Base-by-base conservation (phyloP, 1,140 invertebrate genomes). In the Harpegnathos saltator region DNA sequence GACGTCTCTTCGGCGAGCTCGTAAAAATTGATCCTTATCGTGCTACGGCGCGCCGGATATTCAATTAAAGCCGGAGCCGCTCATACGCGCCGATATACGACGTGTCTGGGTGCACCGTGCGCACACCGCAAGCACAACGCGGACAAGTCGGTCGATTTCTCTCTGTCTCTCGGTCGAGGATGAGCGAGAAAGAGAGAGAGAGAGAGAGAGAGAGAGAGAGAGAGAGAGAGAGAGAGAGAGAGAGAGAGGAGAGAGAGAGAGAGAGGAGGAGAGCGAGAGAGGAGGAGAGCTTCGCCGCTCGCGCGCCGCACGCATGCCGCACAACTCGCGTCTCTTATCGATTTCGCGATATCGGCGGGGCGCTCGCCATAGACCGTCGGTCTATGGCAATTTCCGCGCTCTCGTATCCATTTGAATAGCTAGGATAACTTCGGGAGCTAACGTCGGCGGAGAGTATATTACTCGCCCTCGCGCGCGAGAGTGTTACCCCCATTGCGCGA, bases 341-440 rank as follows among this genome's bases (percentile, higher is more conserved):
- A 83, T 83, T 83, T 80, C 74, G 38, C 54, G 82, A 78, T 83
- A 83, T 83, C 82, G 82, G 59, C 73, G 38, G 61, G 33, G 50
- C 71, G 63, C 22, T 75, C 44, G 22, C 54, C 33, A n/a, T 44
- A 44, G 38, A 44, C 15, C 59, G 62, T 22, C 61, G 61, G 56
- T 83, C 82, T 83, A 78, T 66, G 63, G 73, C 82, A 83, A 83
- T 83, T 83, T 83, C 82, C 82, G 73, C 73, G 63, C 56, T 58
- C 74, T 80, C 52, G 73, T 78, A 83, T 69, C 82, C 74, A 78
- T 83, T 83, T 83, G 73, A 83, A 83, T 83, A 66, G 73, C 82
- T 78, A 78, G 73, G 74, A 78, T 83, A 83, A 83, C 82, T 83
- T 78, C 38, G 81, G 61, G 71, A 83, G 81, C 81, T 83, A 75